Evolutionary conservation across 2,888 invertebrate species (phyloP).

Genomic region (Caenorhabditis afra): DNA sequence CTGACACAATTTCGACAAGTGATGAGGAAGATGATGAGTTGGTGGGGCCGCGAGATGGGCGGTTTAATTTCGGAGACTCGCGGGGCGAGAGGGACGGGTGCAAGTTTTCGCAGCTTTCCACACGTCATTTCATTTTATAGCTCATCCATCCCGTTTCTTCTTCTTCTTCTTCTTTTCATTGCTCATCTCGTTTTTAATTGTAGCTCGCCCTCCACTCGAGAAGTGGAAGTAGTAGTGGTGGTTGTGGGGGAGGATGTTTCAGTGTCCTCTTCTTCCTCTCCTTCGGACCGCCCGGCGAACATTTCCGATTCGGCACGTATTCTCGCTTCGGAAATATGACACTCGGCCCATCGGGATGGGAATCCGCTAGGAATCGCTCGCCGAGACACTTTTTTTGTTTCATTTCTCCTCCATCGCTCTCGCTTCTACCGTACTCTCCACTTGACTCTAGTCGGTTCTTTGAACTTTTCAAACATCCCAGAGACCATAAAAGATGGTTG

Average conservation of each 20-base stretch:
- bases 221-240: too few species aligned
- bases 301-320: conserved; percentile 49
- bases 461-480: not conserved
- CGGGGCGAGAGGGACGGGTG: conserved; percentile 31
- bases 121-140: conserved; percentile 57
- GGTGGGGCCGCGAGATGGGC: conserved; percentile 17
- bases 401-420: conserved; percentile 39
- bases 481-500: too few species aligned
- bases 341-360: conserved; percentile 40
- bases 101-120: conserved; percentile 45
- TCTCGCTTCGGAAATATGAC: conserved; percentile 45
- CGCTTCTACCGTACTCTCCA: not conserved
- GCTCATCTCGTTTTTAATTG: conserved; percentile 30
- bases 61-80: conserved; percentile 37
- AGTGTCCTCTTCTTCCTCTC: too few species aligned
- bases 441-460: not conserved
- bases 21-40: conserved; percentile 25
- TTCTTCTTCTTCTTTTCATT: not conserved
- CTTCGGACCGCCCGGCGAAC: conserved; percentile 9
- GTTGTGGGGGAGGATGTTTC: conserved; percentile 14
- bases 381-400: conserved; percentile 50
- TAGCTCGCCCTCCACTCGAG: too few species aligned
- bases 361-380: conserved; percentile 33
- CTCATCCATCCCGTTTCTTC: conserved; percentile 12
- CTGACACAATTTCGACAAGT: conserved; percentile 24